Percentiles rank a stretch among this genome's conserved stretches.
Evolutionary conservation across 2,797 vertebrate genomes (phyloP).

Genomic region (Lemur catta): DNA sequence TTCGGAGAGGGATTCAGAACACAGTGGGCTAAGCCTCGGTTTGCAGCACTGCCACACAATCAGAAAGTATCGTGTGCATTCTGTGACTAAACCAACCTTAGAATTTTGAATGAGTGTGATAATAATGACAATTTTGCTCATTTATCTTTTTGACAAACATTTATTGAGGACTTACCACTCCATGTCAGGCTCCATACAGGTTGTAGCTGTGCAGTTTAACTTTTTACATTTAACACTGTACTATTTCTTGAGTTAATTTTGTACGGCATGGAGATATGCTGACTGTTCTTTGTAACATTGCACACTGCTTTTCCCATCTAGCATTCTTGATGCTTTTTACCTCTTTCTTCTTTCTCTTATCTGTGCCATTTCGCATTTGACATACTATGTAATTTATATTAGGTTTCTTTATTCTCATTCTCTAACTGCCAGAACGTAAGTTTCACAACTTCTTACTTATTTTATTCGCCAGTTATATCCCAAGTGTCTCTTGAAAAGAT

Average conservation of each 20-base stretch:
- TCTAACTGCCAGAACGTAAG: background rate
- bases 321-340: background rate
- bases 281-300: background rate
- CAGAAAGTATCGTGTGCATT: background rate
- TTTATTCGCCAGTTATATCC: background rate
- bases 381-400: background rate
- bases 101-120: background rate
- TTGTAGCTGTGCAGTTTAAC: background rate
- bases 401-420: background rate
- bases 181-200: background rate
- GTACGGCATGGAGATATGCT: background rate
- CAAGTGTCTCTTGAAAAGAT: background rate
- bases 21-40: background rate
- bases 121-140: background rate
- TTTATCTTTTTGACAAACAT: background rate
- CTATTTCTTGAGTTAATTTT: background rate
- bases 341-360: background rate
- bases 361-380: background rate
- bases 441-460: background rate
- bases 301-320: background rate
- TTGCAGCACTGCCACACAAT: background rate
- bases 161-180: background rate
- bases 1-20: background rate
- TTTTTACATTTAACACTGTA: background rate
- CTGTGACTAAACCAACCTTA: background rate